Evolutionary conservation across 2,797 vertebrate genomes (phyloP), one percentile per base, ranked within the genome.

Genomic region (Pangasius macronema): DNA sequence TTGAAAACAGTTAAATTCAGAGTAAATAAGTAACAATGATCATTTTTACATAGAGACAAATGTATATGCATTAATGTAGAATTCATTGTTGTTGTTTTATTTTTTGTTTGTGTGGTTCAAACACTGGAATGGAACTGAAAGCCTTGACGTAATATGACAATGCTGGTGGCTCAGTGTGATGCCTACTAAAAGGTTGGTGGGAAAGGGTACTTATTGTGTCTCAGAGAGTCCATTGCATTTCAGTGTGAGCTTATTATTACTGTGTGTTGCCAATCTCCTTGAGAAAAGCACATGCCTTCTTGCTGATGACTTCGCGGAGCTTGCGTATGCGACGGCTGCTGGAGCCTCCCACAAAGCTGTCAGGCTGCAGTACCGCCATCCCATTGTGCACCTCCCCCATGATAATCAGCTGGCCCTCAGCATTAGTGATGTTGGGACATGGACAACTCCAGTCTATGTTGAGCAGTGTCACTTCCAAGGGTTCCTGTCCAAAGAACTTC

Each of bases 361-460:
- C 97, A 0, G 98, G 97, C 92, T 97, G 96, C 27, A 99, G 95
- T 75, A 97, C 93, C 0, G 98, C 98, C 98, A 99, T 99, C 76
- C 98, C 98, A 0, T 97, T 97, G 55, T 98, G 97, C 87, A 98
- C 98, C 0, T 99, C 97, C 0, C 98, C 98, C 98, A 99, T 99
- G 92, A 99, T 97, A 93, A 99, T 97, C 83, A 99, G 96, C 79
- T 97, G 97, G 2, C 95, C 95, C 2, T 96, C 96, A 6, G 95
- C 95, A 0, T 92, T 92, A 0, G 98, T 99, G 93, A 99, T 95
- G 4, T 99, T 99, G 89, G 98, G 98, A 89, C 98, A 99, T 0
- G 98, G 98, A 91, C 98, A 99, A 92, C 95, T 96, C 97, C 98
- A 98, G 95, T 99, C 98, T 95, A 99, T 96, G 87, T 98, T 98